Evolutionary conservation across 1,140 invertebrate species (phyloP).

Genomic region (Agraylea sexmaculata): DNA sequence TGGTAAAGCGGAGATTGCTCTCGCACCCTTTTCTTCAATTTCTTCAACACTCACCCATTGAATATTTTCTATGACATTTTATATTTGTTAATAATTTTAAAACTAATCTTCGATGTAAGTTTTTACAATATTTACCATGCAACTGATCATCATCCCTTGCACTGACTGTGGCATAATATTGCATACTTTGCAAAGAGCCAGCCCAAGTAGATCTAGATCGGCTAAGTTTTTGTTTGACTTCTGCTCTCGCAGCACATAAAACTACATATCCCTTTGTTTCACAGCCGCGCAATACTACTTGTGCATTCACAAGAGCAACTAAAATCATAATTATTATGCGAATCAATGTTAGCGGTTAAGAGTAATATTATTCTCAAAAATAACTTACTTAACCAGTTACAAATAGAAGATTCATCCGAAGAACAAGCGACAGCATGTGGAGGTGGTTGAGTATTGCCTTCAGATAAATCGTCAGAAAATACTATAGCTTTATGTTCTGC

Average conservation of each 20-base stretch:
- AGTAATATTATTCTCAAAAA: not conserved
- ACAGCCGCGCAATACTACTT: slow-evolving; percentile 89
- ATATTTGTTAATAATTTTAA: not conserved
- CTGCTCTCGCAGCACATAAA: slow-evolving; percentile 87
- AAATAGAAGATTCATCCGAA: slow-evolving; percentile 29
- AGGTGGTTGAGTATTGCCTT: slow-evolving; percentile 60
- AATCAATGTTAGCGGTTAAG: not conserved
- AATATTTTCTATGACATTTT: slow-evolving; percentile 61
- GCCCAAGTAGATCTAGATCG: slow-evolving; percentile 94
- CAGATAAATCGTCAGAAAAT: slow-evolving; percentile 78
- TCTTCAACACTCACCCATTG: slow-evolving; percentile 92
- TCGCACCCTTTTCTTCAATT: slow-evolving; percentile 71
- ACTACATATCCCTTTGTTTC: slow-evolving; percentile 96
- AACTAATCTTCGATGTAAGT: not conserved
- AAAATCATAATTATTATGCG: slow-evolving; percentile 5
- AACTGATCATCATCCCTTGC: slow-evolving; percentile 65
- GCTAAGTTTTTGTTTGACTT: slow-evolving; percentile 83
- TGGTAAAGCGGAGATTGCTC: slow-evolving; percentile 60
- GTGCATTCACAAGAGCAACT: slow-evolving; percentile 92
- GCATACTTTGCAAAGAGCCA: slow-evolving; percentile 92
- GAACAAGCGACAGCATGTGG: slow-evolving; percentile 43
- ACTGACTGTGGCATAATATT: slow-evolving; percentile 95
- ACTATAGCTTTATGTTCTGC: slow-evolving; percentile 89
- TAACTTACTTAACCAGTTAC: slow-evolving; percentile 85
- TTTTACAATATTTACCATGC: slow-evolving; percentile 27